Evolutionary conservation across 2,888 invertebrate genomes (phyloP), one percentile per base, ranked within the genome.

Genomic region (Cephus rjabovi): DNA sequence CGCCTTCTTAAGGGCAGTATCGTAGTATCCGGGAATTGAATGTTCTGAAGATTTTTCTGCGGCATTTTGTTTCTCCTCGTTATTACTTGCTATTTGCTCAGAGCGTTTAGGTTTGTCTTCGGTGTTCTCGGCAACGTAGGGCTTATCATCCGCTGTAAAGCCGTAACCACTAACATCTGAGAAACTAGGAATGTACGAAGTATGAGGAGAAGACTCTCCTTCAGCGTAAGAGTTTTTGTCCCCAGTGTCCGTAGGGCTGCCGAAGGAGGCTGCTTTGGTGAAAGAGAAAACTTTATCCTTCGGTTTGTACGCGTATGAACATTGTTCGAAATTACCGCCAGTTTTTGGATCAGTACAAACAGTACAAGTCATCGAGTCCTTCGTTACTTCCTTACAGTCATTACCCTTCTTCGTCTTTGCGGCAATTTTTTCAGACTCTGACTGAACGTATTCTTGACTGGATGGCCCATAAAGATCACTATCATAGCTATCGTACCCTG

Each of bases 311-410:
- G 95, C 95, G 90, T 96, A 97, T 0, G 96, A 95, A 88, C 97
- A 97, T 23, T 95, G 95, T 89, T 97, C 97, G 82, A 95, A 96
- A 80, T 95, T 95, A 37, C 95, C 96, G 73, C 96, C 96, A 2
- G 95, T 95, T 88, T 95, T 95, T 1, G 95, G 94, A 87, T 96
- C 95, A 83, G 95, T 94, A 87, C 97, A 97, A 1, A 96, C 93
- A 82, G 94, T 94, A 89, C 96, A 97, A 15, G 94, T 93, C 94
- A 95, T 94, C 4, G 94, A 94, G 81, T 95, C 94, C 85, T 93
- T 94, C 75, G 93, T 91, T 0, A 95, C 93, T 86, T 94, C 93
- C 85, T 94, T 93, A 84, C 96, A 96, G 83, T 94, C 94, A 79
- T 93, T 93, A 23, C 94, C 93, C 88, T 93, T 93, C 87, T 94